Percentiles rank a stretch among this genome's conserved stretches.
Evolutionary conservation across 2,888 invertebrate genomes (phyloP).

Genomic region (Lasioglossum malachurum): DNA sequence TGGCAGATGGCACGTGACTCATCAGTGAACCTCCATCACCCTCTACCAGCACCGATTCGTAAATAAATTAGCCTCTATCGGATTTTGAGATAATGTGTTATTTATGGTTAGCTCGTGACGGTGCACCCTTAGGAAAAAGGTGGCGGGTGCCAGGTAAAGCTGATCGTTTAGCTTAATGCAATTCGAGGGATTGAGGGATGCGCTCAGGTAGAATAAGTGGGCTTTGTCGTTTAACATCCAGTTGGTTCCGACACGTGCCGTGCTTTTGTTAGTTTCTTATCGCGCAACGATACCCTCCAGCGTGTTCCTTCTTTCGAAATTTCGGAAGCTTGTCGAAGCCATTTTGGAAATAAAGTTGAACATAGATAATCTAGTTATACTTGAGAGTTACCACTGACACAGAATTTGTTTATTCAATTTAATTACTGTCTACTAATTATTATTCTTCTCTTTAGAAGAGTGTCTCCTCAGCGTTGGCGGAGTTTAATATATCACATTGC

Average conservation of each 20-base stretch:
- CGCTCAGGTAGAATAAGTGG: slow-evolving; percentile 79
- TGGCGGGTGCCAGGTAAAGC: slow-evolving; percentile 66
- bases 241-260: slow-evolving; percentile 10
- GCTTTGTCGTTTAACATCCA: slow-evolving; percentile 64
- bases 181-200: slow-evolving; percentile 66
- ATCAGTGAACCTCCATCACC: slow-evolving; percentile 67
- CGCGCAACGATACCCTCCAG: neutral
- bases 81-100: slow-evolving; percentile 78
- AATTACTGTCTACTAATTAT: too few relatives aligned
- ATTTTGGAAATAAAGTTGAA: neutral
- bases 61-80: slow-evolving; percentile 84
- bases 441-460: neutral
- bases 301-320: neutral
- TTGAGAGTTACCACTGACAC: neutral
- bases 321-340: accelerated
- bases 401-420: neutral
- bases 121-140: slow-evolving; percentile 69
- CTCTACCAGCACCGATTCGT: slow-evolving; percentile 73
- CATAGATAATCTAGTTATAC: neutral
- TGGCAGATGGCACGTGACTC: slow-evolving; percentile 85
- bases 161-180: slow-evolving; percentile 68
- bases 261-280: slow-evolving; percentile 20
- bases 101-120: slow-evolving; percentile 80
- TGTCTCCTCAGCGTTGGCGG: neutral
- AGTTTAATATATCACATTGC: neutral